phyloP scores from a whole-genome alignment of 2,888 invertebrate species.

The Punctoribates punctum region DNA sequence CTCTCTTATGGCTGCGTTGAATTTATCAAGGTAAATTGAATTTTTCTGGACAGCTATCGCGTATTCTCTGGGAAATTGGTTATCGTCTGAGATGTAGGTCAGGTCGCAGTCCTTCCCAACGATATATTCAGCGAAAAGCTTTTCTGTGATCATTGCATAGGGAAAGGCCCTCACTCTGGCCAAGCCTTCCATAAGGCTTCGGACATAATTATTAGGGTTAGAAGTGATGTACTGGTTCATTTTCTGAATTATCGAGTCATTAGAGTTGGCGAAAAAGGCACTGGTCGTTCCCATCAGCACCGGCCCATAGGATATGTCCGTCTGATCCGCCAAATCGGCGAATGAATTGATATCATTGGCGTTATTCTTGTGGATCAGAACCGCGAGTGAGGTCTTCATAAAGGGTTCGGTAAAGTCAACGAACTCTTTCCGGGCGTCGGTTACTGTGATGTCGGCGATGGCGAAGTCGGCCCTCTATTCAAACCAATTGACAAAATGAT shows the following conservation, averaged over 20 bases:
- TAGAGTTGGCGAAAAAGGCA: not conserved
- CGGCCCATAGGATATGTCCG: conserved; percentile 16
- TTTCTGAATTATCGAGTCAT: conserved; percentile 16
- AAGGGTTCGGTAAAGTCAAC: conserved; percentile 41
- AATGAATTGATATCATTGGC: conserved; percentile 12
- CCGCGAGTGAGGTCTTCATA: conserved; percentile 22
- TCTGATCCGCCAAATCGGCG: conserved; percentile 33
- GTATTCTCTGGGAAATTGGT: conserved; percentile 19
- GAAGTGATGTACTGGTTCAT: conserved; percentile 6
- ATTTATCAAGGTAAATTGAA: not conserved
- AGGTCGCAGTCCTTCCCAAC: conserved; percentile 35
- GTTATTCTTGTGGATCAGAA: conserved; percentile 26
- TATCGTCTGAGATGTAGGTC: conserved; percentile 10
- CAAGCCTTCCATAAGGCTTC: conserved; percentile 32
- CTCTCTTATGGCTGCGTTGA: conserved; percentile 36
- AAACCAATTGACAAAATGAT: too few relatives aligned
- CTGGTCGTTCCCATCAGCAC: conserved; percentile 13
- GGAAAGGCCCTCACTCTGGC: conserved; percentile 16
- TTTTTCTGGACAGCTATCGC: conserved; percentile 41
- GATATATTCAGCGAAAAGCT: conserved; percentile 24
- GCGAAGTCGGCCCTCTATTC: conserved; percentile 40
- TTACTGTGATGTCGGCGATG: conserved; percentile 38
- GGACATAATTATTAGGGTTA: conserved; percentile 17
- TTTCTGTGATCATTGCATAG: conserved; percentile 38
- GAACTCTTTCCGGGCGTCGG: conserved; percentile 30